phyloP scores from a whole-genome alignment of 2,797 vertebrate genomes.

The Knipowitschia caucasica region DNA sequence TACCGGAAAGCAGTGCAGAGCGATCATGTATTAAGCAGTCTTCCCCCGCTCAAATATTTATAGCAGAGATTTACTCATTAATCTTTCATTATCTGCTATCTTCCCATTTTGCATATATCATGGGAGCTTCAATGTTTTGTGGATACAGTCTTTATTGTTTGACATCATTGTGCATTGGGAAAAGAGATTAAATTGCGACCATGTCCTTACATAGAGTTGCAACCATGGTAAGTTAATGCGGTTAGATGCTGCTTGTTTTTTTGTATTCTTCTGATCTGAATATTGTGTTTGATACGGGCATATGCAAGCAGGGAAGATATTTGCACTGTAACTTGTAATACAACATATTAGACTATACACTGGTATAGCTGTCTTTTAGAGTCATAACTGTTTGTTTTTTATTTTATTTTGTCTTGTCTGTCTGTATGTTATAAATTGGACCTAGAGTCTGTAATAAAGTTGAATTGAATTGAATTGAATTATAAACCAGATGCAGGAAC shows the following conservation, averaged over 20 bases:
- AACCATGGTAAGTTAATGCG: background rate
- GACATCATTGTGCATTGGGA: slow-evolving; percentile 14
- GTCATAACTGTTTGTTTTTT: too few species aligned
- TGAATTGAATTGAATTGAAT: too few species aligned
- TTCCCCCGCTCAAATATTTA: slow-evolving; percentile 77
- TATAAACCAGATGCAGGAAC: too few species aligned
- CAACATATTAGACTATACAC: too few species aligned
- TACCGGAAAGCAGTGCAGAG: slow-evolving; percentile 65
- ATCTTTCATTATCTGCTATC: slow-evolving; percentile 78
- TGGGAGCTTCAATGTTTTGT: slow-evolving; percentile 42
- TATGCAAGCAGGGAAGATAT: too few species aligned
- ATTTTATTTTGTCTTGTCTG: too few species aligned
- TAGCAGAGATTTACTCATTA: slow-evolving; percentile 74
- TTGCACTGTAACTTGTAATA: too few species aligned
- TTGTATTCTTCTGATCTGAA: background rate
- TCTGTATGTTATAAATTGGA: too few species aligned
- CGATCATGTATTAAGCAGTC: slow-evolving; percentile 77
- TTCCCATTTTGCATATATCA: slow-evolving; percentile 65
- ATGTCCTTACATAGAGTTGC: background rate
- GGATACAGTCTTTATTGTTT: slow-evolving; percentile 41
- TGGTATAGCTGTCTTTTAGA: too few species aligned
- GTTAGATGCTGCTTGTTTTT: background rate
- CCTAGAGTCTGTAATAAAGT: too few species aligned
- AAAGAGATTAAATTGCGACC: slow-evolving; percentile 5
- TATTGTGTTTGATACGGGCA: background rate